phyloP scores from a whole-genome alignment of 2,888 invertebrate genomes.

The Netelia fuscicornis region DNA sequence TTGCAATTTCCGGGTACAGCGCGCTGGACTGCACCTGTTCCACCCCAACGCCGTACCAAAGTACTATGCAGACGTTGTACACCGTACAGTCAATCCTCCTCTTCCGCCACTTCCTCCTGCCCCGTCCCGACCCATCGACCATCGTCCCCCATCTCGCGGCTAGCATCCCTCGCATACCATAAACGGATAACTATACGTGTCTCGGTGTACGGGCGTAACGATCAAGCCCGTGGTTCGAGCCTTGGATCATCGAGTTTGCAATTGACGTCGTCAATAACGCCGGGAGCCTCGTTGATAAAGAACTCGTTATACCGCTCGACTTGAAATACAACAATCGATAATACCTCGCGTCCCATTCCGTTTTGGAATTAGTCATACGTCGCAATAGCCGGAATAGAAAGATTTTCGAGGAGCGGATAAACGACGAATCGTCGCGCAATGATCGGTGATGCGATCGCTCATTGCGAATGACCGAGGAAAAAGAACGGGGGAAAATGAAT shows the following conservation, averaged over 20 bases:
- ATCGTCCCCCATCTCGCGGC: not conserved
- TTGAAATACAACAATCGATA: not conserved
- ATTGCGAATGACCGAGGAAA: slow-evolving; percentile 7
- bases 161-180: slow-evolving; percentile 16
- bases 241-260: slow-evolving; percentile 34
- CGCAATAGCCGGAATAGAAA: too few relatives aligned
- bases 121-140: not conserved
- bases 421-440: slow-evolving; percentile 18
- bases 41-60: slow-evolving; percentile 59
- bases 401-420: not conserved
- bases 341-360: not conserved
- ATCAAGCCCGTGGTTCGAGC: slow-evolving; percentile 35
- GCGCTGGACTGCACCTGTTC: slow-evolving; percentile 81
- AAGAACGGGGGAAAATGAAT: slow-evolving; percentile 36
- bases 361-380: too few relatives aligned
- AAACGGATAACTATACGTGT: slow-evolving; percentile 55
- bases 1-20: slow-evolving; percentile 82
- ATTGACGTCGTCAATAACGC: slow-evolving; percentile 12
- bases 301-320: not conserved
- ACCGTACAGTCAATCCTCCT: slow-evolving; percentile 39
- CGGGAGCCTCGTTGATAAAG: slow-evolving; percentile 13
- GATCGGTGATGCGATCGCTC: slow-evolving; percentile 30
- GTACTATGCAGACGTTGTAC: slow-evolving; percentile 57
- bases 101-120: slow-evolving; percentile 17
- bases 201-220: slow-evolving; percentile 35